Base-by-base conservation (phyloP, 1,140 invertebrate genomes). In the Rhyacophila brunnea region DNA sequence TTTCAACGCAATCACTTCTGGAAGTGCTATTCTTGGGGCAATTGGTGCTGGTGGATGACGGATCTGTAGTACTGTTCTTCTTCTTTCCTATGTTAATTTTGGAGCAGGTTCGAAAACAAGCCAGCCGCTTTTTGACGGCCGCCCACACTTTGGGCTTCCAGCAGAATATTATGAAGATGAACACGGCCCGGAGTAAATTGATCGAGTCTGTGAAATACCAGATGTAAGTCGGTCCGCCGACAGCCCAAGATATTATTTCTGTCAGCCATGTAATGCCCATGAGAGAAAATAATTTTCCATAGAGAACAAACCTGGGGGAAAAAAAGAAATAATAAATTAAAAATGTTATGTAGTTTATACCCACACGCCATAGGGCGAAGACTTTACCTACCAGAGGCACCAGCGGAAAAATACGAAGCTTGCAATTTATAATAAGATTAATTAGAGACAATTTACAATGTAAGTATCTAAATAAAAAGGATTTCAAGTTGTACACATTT, bases 241-340 rank as follows among this genome's bases (percentile, higher is more conserved):
- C 50, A 5, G 50, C 54, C 58, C 58, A 65, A 2, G 62, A 65
- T n/a, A 65, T 40, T 1, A 65, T 60, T 20, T 65, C 62, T 10
- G 58, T 65, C 43, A 65, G 18, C 62, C 62, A 65, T 10, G 62
- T 58, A 4, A 65, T 49, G 6, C 62, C 62, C 62, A 65, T 65
- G 4, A 65, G 38, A 11, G 53, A 53, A 42, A 65, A 65, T 35
- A 65, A 35, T 38, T 65, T 65, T 10, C 44, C 53, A 43, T 65
- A 65, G 1, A 65, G 43, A 6, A 58, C 32, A 15, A 51, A 64
- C 23, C 62, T 60, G 45, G 44, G 58, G 20, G 28, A 35, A 52
- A 52, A 58, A 57, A 19, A 18, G 48, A 20, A 47, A 2, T 23
- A n/a, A 48, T n/a, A 48, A n/a, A 28, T 17, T 45, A 40, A 6